A percentile compares a stretch with the other conserved stretches of the same genome.
phyloP scores from a whole-genome alignment of 1,140 invertebrate species.

The Condylostylus longicornis region DNA sequence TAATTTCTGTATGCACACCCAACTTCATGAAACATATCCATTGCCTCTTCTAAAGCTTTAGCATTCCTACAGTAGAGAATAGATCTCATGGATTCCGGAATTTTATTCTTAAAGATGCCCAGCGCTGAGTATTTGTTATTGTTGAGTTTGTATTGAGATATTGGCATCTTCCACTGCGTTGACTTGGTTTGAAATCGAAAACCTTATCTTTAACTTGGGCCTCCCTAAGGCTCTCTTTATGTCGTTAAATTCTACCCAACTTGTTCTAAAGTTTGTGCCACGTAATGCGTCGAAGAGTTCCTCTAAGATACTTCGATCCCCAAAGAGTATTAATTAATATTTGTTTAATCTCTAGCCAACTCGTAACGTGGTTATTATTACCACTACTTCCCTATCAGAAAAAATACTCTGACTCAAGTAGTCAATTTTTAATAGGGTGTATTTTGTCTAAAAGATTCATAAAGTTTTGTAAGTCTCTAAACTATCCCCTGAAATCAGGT shows the following conservation, averaged over 20 bases:
- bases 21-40: background rate
- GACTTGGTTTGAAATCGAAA: background rate
- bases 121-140: background rate
- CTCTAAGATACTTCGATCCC: background rate
- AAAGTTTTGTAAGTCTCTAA: constrained; percentile 1
- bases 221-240: background rate
- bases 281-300: background rate
- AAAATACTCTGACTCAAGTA: background rate
- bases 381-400: background rate
- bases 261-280: background rate
- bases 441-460: background rate
- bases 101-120: background rate
- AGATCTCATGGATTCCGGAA: background rate
- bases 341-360: background rate
- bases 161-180: no score
- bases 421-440: background rate
- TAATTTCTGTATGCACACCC: background rate
- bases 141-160: no score
- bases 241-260: background rate
- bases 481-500: background rate
- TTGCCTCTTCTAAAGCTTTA: background rate
- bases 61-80: background rate
- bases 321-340: background rate
- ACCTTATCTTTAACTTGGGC: background rate
- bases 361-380: background rate